phyloP scores from a whole-genome alignment of 1,140 invertebrate genomes.

The Odontomachus brunneus region DNA sequence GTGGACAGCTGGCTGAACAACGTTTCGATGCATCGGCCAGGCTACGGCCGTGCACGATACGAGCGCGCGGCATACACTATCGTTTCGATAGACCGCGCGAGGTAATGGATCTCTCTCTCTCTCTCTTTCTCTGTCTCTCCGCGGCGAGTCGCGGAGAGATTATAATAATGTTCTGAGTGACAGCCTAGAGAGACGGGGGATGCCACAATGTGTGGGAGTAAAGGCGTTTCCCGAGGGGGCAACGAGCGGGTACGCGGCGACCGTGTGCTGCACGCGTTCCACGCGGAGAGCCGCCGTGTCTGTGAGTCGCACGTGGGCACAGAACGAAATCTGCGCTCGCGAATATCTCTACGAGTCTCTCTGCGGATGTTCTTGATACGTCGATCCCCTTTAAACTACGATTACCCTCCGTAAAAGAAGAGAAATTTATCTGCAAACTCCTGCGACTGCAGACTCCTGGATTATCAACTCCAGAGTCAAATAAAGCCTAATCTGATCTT shows the following conservation, averaged over 20 bases:
- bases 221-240: conserved; percentile 35
- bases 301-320: neutral
- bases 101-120: conserved; percentile 35
- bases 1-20: neutral
- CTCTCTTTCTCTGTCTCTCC: no score
- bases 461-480: no score
- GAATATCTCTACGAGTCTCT: conserved; percentile 1
- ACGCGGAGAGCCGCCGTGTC: neutral
- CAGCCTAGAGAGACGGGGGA: conserved; percentile 17
- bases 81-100: conserved; percentile 41
- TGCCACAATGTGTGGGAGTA: conserved; percentile 28
- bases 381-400: no score
- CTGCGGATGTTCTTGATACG: no score
- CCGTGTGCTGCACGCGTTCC: no score
- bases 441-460: no score
- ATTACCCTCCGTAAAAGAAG: no score
- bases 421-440: no score
- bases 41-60: no score
- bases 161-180: conserved; percentile 53
- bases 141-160: conserved; percentile 31
- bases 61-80: conserved; percentile 31
- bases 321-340: neutral
- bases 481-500: no score
- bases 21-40: conserved; percentile 23
- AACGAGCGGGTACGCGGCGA: neutral